Evolutionary conservation across 1,140 invertebrate genomes (phyloP), one percentile per base, ranked within the genome.

Genomic region (Dolichoris vasculosae): DNA sequence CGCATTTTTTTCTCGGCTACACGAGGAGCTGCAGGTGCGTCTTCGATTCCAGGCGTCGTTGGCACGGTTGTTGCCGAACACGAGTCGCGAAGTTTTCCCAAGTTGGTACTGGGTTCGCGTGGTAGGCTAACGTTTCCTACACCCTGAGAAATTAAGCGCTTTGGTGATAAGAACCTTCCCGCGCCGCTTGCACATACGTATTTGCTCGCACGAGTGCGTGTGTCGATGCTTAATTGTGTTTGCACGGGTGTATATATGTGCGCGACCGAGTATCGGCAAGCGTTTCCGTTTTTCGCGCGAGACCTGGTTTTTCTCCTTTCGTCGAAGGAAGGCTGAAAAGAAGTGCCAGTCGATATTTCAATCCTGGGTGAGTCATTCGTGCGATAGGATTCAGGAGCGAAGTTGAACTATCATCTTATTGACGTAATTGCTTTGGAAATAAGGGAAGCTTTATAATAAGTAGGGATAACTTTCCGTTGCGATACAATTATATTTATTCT

Each of bases 51-150:
- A 1, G 23, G 51, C 51, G 32, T 73, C 38, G 69, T 23, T 73
- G 40, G 40, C 69, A 51, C 76, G 51, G 32, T 20, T 26, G 6
- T 38, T 23, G 11, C 76, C 51, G 32, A 38, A 51, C 43, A 30
- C 76, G 51, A 51, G n/a, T 20, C 26, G 38, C 73, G 32, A 83
- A 86, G 86, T 83, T 86, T 86, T 86, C 79, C 79, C 73, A 86
- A 82, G 84, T 76, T 86, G 55, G 83, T 64, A 78, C n/a, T 13
- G 63, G 59, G 13, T 8, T 82, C 86, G 82, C 86, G 86, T 75
- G 86, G 82, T 35, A 76, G 64, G 26, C 30, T 40, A n/a, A 46
- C 82, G 82, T 84, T 73, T 64, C 76, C 71, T 35, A 59, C 67
- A n/a, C 51, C 9, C 30, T 46, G 17, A 73, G 48, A 55, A 78